Base-by-base conservation (phyloP, 2,888 invertebrate species). In the Nebria brevicollis region DNA sequence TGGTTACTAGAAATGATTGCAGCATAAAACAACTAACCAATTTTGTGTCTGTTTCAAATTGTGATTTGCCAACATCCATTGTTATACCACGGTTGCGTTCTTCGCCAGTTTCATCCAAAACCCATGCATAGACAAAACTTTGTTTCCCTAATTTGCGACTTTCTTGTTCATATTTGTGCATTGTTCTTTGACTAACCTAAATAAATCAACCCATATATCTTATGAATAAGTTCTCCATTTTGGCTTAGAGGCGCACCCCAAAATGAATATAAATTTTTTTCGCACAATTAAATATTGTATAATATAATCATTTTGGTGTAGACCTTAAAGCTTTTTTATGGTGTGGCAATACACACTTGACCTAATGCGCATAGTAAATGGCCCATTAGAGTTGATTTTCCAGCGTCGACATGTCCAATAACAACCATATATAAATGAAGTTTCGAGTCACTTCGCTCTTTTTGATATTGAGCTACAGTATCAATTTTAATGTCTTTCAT, bases 91-190 rank as follows among this genome's bases (percentile, higher is more conserved):
- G 93, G 41, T 94, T 93, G 85, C 98, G 93, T 89, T 99, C 99
- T 88, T 99, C 99, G 0, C 97, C 97, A 82, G 98, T 99, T 90
- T 99, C 99, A 89, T 99, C 99, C 77, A 99, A 90, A 1, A 99
- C 98, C 99, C 99, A 99, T 2, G 99, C 99, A 89, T 96, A 99
- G 91, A 97, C 96, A 86, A 99, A 99, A 83, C 98, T 98, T 86
- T 98, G 97, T 89, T 99, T 99, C 2, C 99, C 99, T 84, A 97
- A 91, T 89, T 99, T 98, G 87, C 96, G 95, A 85, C 98, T 97
- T 86, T 99, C 99, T 87, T 97, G 97, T 87, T 98, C 98, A 91
- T 97, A 98, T 88, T 98, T 98, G 89, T 99, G 98, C 92, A 98
- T 94, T 0, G 94, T 92, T 85, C 94, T 94, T 88, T 97, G 95